Evolutionary conservation across 2,888 invertebrate genomes (phyloP).

Genomic region (Epicampocera succincta): DNA sequence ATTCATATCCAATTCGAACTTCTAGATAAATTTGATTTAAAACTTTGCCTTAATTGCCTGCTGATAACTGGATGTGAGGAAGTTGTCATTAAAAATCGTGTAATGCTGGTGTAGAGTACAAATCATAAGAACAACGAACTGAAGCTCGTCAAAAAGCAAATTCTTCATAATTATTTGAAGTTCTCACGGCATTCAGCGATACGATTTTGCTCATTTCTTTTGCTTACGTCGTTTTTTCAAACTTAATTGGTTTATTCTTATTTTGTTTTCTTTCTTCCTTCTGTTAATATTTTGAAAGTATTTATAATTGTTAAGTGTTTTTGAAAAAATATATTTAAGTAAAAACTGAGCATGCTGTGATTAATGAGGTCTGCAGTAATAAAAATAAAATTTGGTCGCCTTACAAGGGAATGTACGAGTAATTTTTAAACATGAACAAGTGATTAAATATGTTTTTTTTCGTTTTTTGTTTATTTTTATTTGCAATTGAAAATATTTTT

Average conservation of each 20-base stretch:
- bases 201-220: constrained; percentile 52
- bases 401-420: constrained; percentile 30
- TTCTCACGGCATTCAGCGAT: constrained; percentile 69
- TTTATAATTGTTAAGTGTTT: constrained; percentile 43
- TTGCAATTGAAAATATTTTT: background rate
- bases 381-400: constrained; percentile 55
- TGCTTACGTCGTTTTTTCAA: too few species aligned
- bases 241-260: background rate
- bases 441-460: constrained; percentile 47
- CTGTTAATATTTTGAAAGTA: constrained; percentile 15
- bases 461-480: constrained; percentile 11
- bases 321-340: constrained; percentile 3
- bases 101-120: too few species aligned
- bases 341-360: constrained; percentile 52
- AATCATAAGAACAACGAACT: constrained; percentile 13
- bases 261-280: too few species aligned
- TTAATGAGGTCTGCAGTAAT: constrained; percentile 67
- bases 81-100: too few species aligned
- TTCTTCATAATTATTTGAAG: constrained; percentile 63
- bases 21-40: too few species aligned
- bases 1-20: too few species aligned
- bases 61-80: too few species aligned
- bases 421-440: constrained; percentile 60
- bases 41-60: too few species aligned
- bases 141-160: constrained; percentile 40